These are phyloP conservation scores for Notospermus geniculatus DNA, from an alignment of 1,140 invertebrate species.

Conservation along the genomic window DNA sequence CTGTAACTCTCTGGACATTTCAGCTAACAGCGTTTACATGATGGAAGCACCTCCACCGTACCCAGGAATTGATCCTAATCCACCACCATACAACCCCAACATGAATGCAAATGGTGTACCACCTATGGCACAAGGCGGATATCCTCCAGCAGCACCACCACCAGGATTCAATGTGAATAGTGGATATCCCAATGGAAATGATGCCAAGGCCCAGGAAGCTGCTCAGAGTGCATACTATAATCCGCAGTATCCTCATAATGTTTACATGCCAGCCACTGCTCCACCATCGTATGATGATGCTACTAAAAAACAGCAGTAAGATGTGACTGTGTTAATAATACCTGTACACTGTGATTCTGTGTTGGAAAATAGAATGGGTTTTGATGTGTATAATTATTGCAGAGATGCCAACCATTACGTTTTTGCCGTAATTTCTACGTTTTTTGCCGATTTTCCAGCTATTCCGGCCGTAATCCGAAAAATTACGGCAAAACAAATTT, in stretches of 20 bases:
- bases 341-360: no score
- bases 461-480: no score
- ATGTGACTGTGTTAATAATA: not conserved
- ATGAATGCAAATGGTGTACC: not conserved
- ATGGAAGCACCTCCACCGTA: constrained; percentile 92
- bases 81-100: constrained; percentile 11
- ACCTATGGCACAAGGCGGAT: not conserved
- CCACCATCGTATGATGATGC: constrained; percentile 41
- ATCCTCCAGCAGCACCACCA: constrained; percentile 16
- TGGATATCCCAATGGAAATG: constrained; percentile 53
- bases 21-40: constrained; percentile 84
- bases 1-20: constrained; percentile 20
- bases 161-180: constrained; percentile 1
- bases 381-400: no score
- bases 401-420: no score
- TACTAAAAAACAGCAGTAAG: constrained; percentile 41
- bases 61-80: constrained; percentile 70
- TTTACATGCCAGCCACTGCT: constrained; percentile 74
- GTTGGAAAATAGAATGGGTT: no score
- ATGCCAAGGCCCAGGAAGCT: constrained; percentile 83
- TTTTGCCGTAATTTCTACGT: no score
- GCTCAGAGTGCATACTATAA: constrained; percentile 82
- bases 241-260: constrained; percentile 76
- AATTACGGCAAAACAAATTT: no score
- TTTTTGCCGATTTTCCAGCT: no score